phyloP scores from a whole-genome alignment of 2,797 vertebrate species.

The Bovichtus diacanthus region DNA sequence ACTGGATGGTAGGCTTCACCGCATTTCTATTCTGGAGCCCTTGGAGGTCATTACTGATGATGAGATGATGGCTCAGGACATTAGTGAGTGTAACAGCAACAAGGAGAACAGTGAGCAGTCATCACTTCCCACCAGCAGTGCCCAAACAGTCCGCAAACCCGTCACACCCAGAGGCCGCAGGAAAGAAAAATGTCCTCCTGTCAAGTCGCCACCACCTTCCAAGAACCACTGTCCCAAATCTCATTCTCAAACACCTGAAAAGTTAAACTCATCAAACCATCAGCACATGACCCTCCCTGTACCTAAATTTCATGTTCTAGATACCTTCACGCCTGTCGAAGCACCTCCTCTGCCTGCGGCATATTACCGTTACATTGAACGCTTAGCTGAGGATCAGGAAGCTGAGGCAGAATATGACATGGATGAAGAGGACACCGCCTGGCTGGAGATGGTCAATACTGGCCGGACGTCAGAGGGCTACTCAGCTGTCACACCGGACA shows the following conservation, averaged over 20 bases:
- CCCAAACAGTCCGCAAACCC: conserved; percentile 83
- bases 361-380: conserved; percentile 94
- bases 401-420: conserved; percentile 96
- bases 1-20: conserved; percentile 96
- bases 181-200: conserved; percentile 89
- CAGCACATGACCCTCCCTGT: conserved; percentile 84
- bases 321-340: conserved; percentile 83
- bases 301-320: conserved; percentile 90
- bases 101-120: conserved; percentile 97
- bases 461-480: conserved; percentile 86
- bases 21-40: conserved; percentile 95
- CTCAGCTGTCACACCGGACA: conserved; percentile 87
- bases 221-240: conserved; percentile 73
- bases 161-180: conserved; percentile 88
- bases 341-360: conserved; percentile 89
- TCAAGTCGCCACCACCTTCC: conserved; percentile 81
- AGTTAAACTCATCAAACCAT: conserved; percentile 77
- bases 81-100: conserved; percentile 98
- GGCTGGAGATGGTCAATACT: conserved; percentile 95
- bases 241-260: conserved; percentile 80
- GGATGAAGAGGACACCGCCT: conserved; percentile 96
- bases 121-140: conserved; percentile 83
- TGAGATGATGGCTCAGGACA: conserved; percentile 96
- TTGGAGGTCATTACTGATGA: conserved; percentile 96
- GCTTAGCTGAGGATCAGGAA: conserved; percentile 90